Conservation (phyloP, 2,113 vertebrate genomes). For the Nerophis lumbriciformis region DNA sequence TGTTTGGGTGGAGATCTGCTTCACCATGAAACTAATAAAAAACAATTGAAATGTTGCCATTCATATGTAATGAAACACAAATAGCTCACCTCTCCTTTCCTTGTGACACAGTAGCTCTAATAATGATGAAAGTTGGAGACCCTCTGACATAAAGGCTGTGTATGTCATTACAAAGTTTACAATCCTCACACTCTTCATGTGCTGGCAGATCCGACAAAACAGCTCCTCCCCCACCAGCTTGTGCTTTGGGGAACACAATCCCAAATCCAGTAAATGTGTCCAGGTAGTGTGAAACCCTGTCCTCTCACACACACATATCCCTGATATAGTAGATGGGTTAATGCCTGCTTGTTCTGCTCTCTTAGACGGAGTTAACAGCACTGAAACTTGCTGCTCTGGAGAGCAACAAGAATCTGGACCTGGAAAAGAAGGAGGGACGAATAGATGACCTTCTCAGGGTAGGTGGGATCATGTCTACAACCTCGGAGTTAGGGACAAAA, state of each 20-base stretch:
- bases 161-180: neutral
- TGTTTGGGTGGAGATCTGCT: too few species aligned
- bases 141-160: too few species aligned
- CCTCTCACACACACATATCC: neutral
- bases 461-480: neutral
- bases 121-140: too few species aligned
- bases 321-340: neutral
- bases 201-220: slow-evolving; percentile 86
- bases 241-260: slow-evolving; percentile 91
- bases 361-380: slow-evolving; percentile 90
- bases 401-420: slow-evolving; percentile 96
- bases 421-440: slow-evolving; percentile 96
- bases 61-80: too few species aligned
- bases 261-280: slow-evolving; percentile 89
- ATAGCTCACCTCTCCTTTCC: too few species aligned
- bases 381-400: slow-evolving; percentile 93
- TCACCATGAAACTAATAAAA: too few species aligned
- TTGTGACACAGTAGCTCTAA: too few species aligned
- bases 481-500: neutral
- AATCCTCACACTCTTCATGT: neutral
- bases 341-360: neutral
- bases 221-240: slow-evolving; percentile 96
- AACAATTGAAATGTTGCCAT: too few species aligned
- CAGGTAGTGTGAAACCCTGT: slow-evolving; percentile 74
- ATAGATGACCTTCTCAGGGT: slow-evolving; percentile 96